Conservation (phyloP, 2,797 vertebrate species). For the Pyrocephalus nanus region DNA sequence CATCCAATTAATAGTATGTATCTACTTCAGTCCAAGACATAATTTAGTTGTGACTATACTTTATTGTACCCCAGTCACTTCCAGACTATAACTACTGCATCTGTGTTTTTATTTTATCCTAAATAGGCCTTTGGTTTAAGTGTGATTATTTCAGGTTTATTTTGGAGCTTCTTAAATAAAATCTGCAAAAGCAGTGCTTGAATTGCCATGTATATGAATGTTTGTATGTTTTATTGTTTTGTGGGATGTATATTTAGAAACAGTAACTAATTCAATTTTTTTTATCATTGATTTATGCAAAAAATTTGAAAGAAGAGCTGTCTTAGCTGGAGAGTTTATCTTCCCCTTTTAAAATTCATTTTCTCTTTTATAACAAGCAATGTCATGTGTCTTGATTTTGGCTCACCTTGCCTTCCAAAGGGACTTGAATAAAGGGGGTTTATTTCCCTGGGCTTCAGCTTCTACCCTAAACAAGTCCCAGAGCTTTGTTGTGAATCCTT, state of each 20-base stretch:
- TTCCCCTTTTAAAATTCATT: neutral
- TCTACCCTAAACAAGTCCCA: neutral
- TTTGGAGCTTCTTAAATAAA: conserved; percentile 2
- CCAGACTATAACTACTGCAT: conserved; percentile 12
- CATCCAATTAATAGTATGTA: conserved; percentile 73
- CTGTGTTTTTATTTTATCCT: neutral
- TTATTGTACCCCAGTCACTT: conserved; percentile 47
- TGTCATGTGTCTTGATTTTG: neutral
- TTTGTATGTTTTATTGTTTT: neutral
- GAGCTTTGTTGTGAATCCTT: neutral
- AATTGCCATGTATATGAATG: neutral
- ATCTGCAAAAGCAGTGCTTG: neutral
- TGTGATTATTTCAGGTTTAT: neutral
- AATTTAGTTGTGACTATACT: conserved; percentile 70
- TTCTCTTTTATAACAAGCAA: neutral
- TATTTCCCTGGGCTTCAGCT: neutral
- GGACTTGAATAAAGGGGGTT: neutral
- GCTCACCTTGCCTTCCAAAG: neutral
- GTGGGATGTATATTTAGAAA: neutral
- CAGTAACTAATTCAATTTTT: neutral
- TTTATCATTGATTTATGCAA: neutral
- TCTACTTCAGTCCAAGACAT: conserved; percentile 49
- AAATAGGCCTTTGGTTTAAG: neutral
- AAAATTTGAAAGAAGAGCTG: neutral
- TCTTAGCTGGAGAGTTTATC: neutral